Evolutionary conservation across 2,113 vertebrate genomes (phyloP).

Genomic region (Myxocyprinus asiaticus): DNA sequence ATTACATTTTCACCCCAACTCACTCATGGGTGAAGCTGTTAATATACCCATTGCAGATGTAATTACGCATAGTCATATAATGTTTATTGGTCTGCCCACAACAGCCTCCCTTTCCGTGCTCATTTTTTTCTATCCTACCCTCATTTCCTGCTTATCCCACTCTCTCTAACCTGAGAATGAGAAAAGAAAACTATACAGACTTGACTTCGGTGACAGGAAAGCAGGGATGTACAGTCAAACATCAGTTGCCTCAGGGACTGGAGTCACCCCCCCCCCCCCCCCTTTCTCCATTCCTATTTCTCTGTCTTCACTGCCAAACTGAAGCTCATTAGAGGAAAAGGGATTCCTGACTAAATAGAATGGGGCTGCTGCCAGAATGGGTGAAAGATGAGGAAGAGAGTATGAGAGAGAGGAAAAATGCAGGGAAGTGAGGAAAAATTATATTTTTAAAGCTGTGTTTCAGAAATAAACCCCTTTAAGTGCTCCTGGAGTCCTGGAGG

Average conservation of each 20-base stretch:
- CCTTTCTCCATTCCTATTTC: constrained; percentile 4
- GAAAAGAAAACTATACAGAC: neutral
- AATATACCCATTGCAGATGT: constrained; percentile 34
- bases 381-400: constrained; percentile 42
- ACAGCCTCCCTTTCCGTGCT: neutral
- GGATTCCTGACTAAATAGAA: constrained; percentile 69
- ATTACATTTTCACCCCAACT: constrained; percentile 21
- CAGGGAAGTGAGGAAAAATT: neutral
- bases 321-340: constrained; percentile 70
- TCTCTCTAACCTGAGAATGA: constrained; percentile 9
- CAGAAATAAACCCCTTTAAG: neutral
- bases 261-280: constrained; percentile 13
- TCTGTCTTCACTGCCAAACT: constrained; percentile 64
- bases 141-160: constrained; percentile 27
- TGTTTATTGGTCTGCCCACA: constrained; percentile 56
- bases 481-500: too few species aligned
- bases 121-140: constrained; percentile 42
- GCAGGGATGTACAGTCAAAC: constrained; percentile 41
- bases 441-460: neutral
- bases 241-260: constrained; percentile 28
- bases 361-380: constrained; percentile 65
- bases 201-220: constrained; percentile 27
- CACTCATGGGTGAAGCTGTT: constrained; percentile 13
- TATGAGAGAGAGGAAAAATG: constrained; percentile 43
- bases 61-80: constrained; percentile 14